Evolutionary conservation across 2,797 vertebrate species (phyloP).

Genomic region (Danio tinwini): DNA sequence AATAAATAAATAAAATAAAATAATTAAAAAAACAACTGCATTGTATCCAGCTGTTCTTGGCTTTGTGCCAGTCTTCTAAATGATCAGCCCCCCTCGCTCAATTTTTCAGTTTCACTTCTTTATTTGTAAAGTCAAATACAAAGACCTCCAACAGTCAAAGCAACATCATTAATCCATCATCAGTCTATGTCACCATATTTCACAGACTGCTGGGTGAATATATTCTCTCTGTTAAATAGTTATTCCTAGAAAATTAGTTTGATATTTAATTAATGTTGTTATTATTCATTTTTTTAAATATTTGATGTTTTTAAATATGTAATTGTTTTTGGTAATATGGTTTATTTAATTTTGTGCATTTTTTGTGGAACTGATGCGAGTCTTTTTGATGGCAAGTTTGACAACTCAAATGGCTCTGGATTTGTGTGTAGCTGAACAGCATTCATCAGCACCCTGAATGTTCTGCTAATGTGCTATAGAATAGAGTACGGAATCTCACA

Average conservation of each 20-base stretch:
- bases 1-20: conserved; percentile 43
- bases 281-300: neutral
- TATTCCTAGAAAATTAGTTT: neutral
- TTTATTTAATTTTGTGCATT: neutral
- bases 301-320: neutral
- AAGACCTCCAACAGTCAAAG: neutral
- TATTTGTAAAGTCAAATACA: conserved; percentile 28
- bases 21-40: conserved; percentile 19
- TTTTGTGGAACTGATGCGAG: neutral
- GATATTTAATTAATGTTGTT: neutral
- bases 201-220: neutral
- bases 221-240: neutral
- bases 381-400: neutral
- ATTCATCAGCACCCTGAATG: neutral
- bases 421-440: neutral
- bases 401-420: neutral
- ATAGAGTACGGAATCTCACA: neutral
- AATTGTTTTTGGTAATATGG: neutral
- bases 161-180: neutral
- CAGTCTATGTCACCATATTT: conserved; percentile 2
- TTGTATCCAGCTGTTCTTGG: conserved; percentile 61
- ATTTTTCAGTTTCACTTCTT: conserved; percentile 2
- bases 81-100: conserved; percentile 58
- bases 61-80: conserved; percentile 60
- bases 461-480: neutral